These are phyloP conservation scores for Mongoloraphidia duomilia DNA, from an alignment of 2,888 invertebrate species.

Conservation along the genomic window DNA sequence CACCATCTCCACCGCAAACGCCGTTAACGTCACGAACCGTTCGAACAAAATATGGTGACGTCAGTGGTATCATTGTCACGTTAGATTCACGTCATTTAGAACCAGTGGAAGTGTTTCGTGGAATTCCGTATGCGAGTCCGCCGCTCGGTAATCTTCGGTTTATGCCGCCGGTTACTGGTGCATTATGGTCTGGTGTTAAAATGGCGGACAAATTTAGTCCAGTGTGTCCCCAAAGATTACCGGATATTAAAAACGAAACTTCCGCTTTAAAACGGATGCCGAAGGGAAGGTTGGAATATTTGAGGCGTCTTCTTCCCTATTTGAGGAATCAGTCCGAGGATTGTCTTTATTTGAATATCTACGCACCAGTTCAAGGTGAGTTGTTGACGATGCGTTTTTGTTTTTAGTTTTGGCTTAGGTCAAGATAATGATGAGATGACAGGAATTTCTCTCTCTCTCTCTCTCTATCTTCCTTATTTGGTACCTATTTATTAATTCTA, in stretches of 20 bases:
- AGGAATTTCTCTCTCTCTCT: too few relatives aligned
- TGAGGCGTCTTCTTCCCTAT: conserved; percentile 75
- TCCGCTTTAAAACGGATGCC: conserved; percentile 75
- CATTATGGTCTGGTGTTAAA: conserved; percentile 81
- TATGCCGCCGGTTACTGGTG: conserved; percentile 91
- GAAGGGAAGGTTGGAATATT: conserved; percentile 72
- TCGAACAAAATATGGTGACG: conserved; percentile 75
- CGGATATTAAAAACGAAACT: conserved; percentile 73
- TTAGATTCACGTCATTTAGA: conserved; percentile 68
- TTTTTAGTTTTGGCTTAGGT: too few relatives aligned
- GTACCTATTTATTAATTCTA: too few relatives aligned
- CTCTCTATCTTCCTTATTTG: too few relatives aligned
- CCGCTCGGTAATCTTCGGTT: conserved; percentile 80
- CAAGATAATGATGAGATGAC: too few relatives aligned
- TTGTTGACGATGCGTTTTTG: conserved; percentile 12
- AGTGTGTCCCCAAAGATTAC: conserved; percentile 84
- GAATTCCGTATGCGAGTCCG: conserved; percentile 89
- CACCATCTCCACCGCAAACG: conserved; percentile 22
- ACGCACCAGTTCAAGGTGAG: conserved; percentile 90
- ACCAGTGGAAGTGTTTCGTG: conserved; percentile 84
- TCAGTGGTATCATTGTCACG: conserved; percentile 71
- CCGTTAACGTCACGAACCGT: conserved; percentile 69
- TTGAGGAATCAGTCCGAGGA: conserved; percentile 90
- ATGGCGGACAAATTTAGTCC: conserved; percentile 77
- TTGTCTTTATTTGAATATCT: conserved; percentile 92